These are phyloP conservation scores for Nudaria mundana DNA, from an alignment of 2,888 invertebrate genomes.

Conservation along the genomic window DNA sequence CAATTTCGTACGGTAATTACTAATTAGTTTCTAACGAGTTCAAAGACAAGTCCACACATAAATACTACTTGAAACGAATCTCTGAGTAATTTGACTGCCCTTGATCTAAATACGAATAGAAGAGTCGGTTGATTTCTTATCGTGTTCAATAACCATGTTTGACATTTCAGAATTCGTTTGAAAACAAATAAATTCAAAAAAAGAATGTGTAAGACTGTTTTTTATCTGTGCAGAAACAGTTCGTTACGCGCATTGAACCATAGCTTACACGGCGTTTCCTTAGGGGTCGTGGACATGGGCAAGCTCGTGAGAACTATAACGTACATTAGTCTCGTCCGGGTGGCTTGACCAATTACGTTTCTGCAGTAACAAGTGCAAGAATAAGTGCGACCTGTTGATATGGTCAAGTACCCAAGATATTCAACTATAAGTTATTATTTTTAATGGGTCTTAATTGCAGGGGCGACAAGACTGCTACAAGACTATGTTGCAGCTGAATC, in stretches of 20 bases:
- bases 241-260: slow-evolving; percentile 73
- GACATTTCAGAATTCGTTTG: slow-evolving; percentile 2
- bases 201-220: slow-evolving; percentile 42
- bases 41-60: background rate
- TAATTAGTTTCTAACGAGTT: slow-evolving; percentile 12
- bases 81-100: slow-evolving; percentile 21
- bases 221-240: slow-evolving; percentile 46
- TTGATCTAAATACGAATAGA: slow-evolving; percentile 30
- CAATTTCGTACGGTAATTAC: slow-evolving; percentile 10
- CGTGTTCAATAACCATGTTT: background rate
- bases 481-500: too few relatives aligned
- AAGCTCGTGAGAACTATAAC: slow-evolving; percentile 65
- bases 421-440: slow-evolving; percentile 17
- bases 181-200: slow-evolving; percentile 14
- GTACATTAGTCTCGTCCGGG: slow-evolving; percentile 63
- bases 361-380: slow-evolving; percentile 61
- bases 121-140: background rate
- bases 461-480: background rate
- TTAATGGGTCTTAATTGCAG: background rate
- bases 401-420: slow-evolving; percentile 32
- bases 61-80: too few relatives aligned
- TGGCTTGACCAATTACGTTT: slow-evolving; percentile 56
- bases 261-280: slow-evolving; percentile 61
- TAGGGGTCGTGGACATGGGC: slow-evolving; percentile 44
- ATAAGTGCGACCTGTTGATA: slow-evolving; percentile 29